These are phyloP conservation scores for Tokudaia tokunoshimensis DNA, from an alignment of 2,797 vertebrate species.

Conservation along the genomic window DNA sequence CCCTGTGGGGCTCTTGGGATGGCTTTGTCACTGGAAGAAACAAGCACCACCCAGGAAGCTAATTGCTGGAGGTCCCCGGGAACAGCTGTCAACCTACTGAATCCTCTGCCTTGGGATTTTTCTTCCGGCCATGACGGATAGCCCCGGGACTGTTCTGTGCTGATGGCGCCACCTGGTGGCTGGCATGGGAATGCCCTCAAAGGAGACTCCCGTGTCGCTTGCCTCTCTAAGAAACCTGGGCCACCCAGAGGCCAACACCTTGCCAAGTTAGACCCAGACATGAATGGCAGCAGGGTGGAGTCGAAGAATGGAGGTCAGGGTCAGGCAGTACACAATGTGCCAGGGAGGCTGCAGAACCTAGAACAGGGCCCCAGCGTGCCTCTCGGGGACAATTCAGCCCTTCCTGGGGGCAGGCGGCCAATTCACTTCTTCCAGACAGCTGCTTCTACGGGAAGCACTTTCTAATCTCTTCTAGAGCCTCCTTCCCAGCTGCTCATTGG, in stretches of 20 bases:
- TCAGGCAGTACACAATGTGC: background rate
- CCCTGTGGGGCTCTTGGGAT: background rate
- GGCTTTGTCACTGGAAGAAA: background rate
- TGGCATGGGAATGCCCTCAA: background rate
- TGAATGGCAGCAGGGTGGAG: accelerated
- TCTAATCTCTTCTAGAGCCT: background rate
- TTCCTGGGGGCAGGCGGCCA: background rate
- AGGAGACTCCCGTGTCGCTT: no score
- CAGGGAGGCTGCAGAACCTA: background rate
- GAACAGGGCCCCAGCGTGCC: background rate
- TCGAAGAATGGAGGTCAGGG: accelerated
- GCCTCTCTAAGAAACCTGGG: background rate
- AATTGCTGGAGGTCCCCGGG: background rate
- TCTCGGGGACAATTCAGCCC: background rate
- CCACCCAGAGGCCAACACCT: background rate
- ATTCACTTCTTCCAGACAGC: background rate
- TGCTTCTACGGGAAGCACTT: background rate
- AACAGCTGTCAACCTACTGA: background rate
- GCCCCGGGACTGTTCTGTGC: constrained; percentile 34
- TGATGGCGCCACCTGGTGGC: constrained; percentile 75
- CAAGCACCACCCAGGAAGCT: background rate
- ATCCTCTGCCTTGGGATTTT: background rate
- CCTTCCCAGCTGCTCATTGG: background rate
- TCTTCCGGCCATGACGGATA: background rate
- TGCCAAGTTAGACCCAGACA: background rate